Conservation (phyloP, 2,797 vertebrate species). For the Odontamblyopus lacepedii region DNA sequence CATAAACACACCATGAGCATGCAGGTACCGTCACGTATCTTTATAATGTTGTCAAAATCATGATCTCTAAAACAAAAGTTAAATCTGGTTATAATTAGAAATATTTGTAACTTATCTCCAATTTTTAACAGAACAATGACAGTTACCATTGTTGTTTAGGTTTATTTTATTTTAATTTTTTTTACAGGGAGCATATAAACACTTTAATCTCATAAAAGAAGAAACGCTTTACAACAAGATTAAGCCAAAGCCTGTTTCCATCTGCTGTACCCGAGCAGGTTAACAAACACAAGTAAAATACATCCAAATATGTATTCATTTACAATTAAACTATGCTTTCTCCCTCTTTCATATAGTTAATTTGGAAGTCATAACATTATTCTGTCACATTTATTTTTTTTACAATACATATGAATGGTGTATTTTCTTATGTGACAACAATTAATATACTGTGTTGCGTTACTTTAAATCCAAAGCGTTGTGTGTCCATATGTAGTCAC, state of each 20-base stretch:
- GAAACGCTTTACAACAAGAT: too few species aligned
- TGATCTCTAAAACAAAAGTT: background rate
- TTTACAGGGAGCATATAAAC: too few species aligned
- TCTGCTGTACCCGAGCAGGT: too few species aligned
- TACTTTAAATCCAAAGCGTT: conserved; percentile 16
- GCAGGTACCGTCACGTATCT: background rate
- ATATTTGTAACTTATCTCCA: background rate
- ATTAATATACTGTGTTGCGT: background rate
- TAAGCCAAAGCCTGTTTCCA: too few species aligned
- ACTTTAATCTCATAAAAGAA: too few species aligned
- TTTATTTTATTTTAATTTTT: too few species aligned
- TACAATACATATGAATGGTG: background rate
- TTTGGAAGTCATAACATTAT: background rate
- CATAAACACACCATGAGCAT: background rate
- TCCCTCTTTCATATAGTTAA: too few species aligned
- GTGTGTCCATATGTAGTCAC: conserved; percentile 34
- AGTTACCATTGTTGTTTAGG: background rate
- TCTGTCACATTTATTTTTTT: background rate
- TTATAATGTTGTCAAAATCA: background rate
- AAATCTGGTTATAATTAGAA: background rate
- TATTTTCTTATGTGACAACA: background rate
- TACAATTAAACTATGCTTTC: too few species aligned
- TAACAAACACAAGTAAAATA: too few species aligned
- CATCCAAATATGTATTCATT: too few species aligned
- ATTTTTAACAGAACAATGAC: background rate